Evolutionary conservation across 2,888 invertebrate genomes (phyloP).

Genomic region (Cryptophagus acutangulus): DNA sequence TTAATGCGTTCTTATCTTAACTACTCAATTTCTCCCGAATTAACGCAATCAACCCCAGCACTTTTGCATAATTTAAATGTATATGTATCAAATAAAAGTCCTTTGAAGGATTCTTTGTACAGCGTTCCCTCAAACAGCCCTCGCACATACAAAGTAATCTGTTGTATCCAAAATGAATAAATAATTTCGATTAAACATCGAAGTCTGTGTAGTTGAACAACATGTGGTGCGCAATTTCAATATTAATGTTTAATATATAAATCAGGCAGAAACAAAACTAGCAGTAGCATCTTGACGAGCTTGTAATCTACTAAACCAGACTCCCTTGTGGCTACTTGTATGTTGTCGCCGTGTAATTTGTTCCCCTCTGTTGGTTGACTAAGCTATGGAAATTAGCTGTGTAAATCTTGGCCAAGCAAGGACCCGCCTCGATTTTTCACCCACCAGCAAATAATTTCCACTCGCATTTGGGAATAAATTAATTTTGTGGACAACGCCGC

Average conservation of each 20-base stretch:
- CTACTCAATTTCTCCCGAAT: too few species aligned
- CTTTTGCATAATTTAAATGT: too few species aligned
- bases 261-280: conserved; percentile 25
- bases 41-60: too few species aligned
- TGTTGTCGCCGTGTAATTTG: conserved; percentile 38
- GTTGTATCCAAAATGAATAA: too few species aligned
- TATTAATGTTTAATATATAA: conserved; percentile 1
- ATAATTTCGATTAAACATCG: too few species aligned
- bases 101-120: too few species aligned
- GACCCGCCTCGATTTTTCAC: conserved; percentile 34
- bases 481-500: conserved; percentile 26
- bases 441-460: conserved; percentile 25
- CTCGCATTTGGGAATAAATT: conserved; percentile 26
- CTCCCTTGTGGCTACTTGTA: conserved; percentile 31
- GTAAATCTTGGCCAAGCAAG: conserved; percentile 38
- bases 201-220: too few species aligned
- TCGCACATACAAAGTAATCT: too few species aligned
- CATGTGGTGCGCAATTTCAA: not conserved
- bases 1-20: too few species aligned
- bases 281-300: conserved; percentile 26
- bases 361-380: conserved; percentile 32
- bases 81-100: too few species aligned
- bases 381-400: conserved; percentile 40
- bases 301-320: conserved; percentile 31
- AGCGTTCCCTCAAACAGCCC: too few species aligned